Base-by-base conservation (phyloP, 2,113 vertebrate species). In the Ailurus styani region DNA sequence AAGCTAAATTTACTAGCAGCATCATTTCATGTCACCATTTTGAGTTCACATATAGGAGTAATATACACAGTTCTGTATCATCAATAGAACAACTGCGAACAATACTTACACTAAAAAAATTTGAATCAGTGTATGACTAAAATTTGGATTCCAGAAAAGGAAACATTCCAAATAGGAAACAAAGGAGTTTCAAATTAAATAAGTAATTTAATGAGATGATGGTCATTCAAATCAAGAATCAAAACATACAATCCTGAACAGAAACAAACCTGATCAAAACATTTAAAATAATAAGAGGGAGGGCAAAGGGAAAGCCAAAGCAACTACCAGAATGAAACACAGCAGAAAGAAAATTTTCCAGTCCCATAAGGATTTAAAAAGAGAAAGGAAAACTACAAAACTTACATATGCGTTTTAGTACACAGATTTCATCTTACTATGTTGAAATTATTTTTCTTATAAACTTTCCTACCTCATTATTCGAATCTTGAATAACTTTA, bases 401-500 rank as follows among this genome's bases (percentile, higher is more conserved):
- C 37, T 87, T 17, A 91, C 37, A 23, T 66, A 60, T 81, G 17
- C 88, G 55, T 91, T 93, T 93, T 78, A 90, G 8, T 45, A 93
- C 21, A 97, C 42, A 7, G 34, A 75, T 70, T 89, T 82, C 31
- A 81, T 75, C 70, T 66, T n/a, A 87, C 7, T 90, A 93, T 31
- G 29, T 37, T 37, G 91, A 97, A 60, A 88, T 87, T 85, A 78
- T 2, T 40, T 87, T 96, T 31, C 20, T 37, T 95, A 93, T 25
- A 0, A 81, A 78, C 37, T 92, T 40, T 96, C 98, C 92, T 98
- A 99, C 99, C 99, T 99, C 99, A 96, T 99, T 99, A 98, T 99
- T 99, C 86, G 99, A 99, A 96, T 99, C 99, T 96, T 99, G 99
- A 98, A 99, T 99, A 97, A 99, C 99, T 98, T 99, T 99, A 99